Conservation (phyloP, 64 coral and sea anemone species). For the Montipora capricornis region DNA sequence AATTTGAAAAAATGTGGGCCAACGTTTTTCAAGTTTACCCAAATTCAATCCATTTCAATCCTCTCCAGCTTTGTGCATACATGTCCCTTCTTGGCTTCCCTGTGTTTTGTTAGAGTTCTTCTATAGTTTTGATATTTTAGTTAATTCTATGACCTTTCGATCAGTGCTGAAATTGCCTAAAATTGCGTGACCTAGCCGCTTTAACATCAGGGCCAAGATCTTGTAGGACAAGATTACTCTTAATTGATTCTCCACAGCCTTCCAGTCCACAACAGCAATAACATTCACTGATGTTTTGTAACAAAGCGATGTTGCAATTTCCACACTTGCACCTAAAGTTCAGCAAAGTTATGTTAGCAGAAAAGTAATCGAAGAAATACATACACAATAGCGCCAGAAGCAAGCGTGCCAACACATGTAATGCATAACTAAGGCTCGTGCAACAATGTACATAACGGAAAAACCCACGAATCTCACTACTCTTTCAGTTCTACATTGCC, state of each 20-base stretch:
- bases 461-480: no score
- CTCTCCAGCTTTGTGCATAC: no score
- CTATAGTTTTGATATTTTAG: no score
- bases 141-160: no score
- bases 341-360: neutral
- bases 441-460: neutral
- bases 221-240: conserved; percentile 45
- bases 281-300: conserved; percentile 64
- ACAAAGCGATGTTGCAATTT: conserved; percentile 8
- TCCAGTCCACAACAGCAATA: conserved; percentile 70
- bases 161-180: no score
- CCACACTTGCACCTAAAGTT: conserved; percentile 62
- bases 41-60: no score
- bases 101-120: no score
- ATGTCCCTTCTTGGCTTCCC: no score
- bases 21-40: no score
- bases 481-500: neutral
- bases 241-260: conserved; percentile 30
- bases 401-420: neutral
- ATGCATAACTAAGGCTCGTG: neutral
- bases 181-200: no score
- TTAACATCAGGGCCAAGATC: conserved; percentile 13
- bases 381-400: no score
- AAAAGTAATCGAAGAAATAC: neutral
- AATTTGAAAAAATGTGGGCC: no score